Conservation (phyloP, 1,140 invertebrate species). For the Charaxes varanes region DNA sequence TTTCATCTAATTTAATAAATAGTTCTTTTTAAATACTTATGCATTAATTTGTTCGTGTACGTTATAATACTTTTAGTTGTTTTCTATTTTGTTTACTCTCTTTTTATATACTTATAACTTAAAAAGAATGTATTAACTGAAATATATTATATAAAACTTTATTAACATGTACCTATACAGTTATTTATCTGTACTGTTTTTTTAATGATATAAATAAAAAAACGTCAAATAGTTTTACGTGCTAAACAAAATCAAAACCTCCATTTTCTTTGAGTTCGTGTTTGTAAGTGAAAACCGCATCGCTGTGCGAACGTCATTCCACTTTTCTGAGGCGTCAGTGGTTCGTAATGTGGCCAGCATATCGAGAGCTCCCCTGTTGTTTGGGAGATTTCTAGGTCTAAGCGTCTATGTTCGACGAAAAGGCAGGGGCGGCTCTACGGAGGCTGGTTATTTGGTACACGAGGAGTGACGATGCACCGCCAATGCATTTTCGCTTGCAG, state of each 20-base stretch:
- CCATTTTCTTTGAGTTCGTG: slow-evolving; percentile 49
- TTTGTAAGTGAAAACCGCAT: slow-evolving; percentile 65
- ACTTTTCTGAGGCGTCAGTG: slow-evolving; percentile 66
- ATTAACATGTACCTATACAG: too few relatives aligned
- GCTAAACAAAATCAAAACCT: slow-evolving; percentile 7
- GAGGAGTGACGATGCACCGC: slow-evolving; percentile 40
- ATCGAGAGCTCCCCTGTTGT: slow-evolving; percentile 28
- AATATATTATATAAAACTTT: too few relatives aligned
- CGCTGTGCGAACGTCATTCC: slow-evolving; percentile 63
- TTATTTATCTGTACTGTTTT: too few relatives aligned
- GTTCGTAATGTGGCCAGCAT: slow-evolving; percentile 43
- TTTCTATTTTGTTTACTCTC: too few relatives aligned
- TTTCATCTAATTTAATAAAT: too few relatives aligned
- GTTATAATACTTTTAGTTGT: too few relatives aligned
- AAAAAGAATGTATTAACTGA: too few relatives aligned
- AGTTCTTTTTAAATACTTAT: too few relatives aligned
- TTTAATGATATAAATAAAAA: too few relatives aligned
- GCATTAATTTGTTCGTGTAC: too few relatives aligned
- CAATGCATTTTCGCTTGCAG: slow-evolving; percentile 63
- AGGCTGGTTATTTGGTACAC: slow-evolving; percentile 36
- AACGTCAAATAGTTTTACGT: neutral
- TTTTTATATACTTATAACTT: too few relatives aligned
- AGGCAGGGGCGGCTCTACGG: slow-evolving; percentile 30
- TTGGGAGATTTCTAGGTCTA: slow-evolving; percentile 17
- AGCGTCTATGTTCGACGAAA: slow-evolving; percentile 11